phyloP scores from a whole-genome alignment of 2,888 invertebrate genomes.

The Lepas anatifera region DNA sequence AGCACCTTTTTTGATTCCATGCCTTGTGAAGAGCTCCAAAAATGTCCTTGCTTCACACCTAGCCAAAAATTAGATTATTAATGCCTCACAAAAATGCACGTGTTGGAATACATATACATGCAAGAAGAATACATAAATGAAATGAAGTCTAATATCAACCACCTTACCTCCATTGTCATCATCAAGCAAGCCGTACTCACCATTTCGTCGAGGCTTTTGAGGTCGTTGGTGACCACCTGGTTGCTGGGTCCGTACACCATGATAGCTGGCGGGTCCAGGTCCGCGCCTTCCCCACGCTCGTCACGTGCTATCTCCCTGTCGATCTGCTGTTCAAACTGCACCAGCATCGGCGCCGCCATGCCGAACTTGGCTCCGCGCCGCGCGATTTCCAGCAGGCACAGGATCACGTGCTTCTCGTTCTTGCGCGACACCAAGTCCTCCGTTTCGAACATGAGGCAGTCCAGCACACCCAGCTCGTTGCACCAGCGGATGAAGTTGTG shows the following conservation, averaged over 20 bases:
- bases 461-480: constrained; percentile 63
- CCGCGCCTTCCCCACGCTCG: constrained; percentile 40
- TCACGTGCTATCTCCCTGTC: constrained; percentile 53
- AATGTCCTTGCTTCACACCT: too few species aligned
- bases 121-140: too few species aligned
- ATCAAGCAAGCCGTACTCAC: too few species aligned
- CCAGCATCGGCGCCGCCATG: constrained; percentile 79
- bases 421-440: constrained; percentile 90
- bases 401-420: constrained; percentile 89
- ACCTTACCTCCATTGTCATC: too few species aligned
- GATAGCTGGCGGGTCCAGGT: constrained; percentile 15
- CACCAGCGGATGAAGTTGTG: constrained; percentile 90
- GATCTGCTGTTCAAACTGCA: constrained; percentile 86
- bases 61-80: too few species aligned
- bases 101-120: too few species aligned
- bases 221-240: constrained; percentile 81
- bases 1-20: too few species aligned
- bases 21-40: too few species aligned
- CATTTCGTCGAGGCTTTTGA: constrained; percentile 90
- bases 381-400: constrained; percentile 87
- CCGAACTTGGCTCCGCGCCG: constrained; percentile 67
- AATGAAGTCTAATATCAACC: too few species aligned
- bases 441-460: constrained; percentile 90
- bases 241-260: constrained; percentile 58
- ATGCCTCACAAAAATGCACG: too few species aligned